Evolutionary conservation across 2,797 vertebrate genomes (phyloP).

Genomic region (Pitangus sulphuratus): DNA sequence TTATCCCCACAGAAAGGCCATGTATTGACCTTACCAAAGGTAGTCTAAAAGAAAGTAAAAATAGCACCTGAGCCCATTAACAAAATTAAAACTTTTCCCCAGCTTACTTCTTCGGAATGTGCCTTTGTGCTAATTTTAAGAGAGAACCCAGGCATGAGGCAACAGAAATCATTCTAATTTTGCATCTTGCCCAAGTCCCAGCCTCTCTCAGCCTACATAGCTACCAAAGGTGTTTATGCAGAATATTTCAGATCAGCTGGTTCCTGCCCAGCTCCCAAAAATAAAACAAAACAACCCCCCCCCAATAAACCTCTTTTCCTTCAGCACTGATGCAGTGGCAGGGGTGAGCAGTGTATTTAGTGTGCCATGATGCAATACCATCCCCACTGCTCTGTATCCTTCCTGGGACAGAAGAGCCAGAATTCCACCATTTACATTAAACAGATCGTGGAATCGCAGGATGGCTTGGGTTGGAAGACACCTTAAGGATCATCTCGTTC

Average conservation of each 20-base stretch:
- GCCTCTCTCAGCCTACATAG: background rate
- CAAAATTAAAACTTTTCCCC: background rate
- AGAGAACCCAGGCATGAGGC: background rate
- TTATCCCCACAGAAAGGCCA: background rate
- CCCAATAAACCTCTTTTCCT: background rate
- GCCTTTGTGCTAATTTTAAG: background rate
- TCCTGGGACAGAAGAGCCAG: background rate
- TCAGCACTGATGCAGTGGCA: background rate
- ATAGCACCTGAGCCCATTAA: background rate
- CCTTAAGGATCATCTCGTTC: background rate
- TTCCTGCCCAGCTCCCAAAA: background rate
- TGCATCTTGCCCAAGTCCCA: background rate
- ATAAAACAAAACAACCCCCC: background rate
- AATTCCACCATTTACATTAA: background rate
- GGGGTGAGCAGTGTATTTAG: background rate
- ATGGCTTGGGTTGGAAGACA: background rate
- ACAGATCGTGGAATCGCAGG: rapidly evolving
- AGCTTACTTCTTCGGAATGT: background rate
- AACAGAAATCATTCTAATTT: background rate
- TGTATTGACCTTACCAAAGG: background rate
- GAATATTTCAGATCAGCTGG: background rate
- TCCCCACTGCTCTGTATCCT: background rate
- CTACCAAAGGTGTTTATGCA: background rate
- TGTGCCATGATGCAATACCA: background rate
- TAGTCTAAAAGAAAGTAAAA: background rate